Percentiles rank a stretch among this genome's conserved stretches.
These are phyloP conservation scores for Sprattus sprattus DNA, from an alignment of 2,113 vertebrate genomes.

Conservation along the genomic window DNA sequence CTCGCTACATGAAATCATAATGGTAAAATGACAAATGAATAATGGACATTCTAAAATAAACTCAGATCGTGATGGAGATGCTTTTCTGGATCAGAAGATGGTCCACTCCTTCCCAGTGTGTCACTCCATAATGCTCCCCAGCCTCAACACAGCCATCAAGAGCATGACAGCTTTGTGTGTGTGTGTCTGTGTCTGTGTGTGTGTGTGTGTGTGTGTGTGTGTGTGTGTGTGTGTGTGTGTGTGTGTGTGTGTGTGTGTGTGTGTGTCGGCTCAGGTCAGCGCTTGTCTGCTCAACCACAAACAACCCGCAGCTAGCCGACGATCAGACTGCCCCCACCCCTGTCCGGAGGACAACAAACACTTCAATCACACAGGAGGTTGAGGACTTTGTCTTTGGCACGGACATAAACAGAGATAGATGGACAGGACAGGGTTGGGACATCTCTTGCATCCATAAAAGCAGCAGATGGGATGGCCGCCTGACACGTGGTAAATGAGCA, in stretches of 20 bases:
- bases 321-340: not conserved
- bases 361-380: not conserved
- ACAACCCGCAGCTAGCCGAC: too few species aligned
- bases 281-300: not conserved
- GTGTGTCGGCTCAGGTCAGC: not conserved
- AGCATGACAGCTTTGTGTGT: too few species aligned
- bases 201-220: too few species aligned
- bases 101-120: not conserved
- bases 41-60: not conserved
- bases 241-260: too few species aligned
- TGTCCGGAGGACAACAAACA: not conserved
- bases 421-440: not conserved
- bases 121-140: too few species aligned
- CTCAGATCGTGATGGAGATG: not conserved
- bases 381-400: not conserved
- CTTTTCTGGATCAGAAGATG: not conserved
- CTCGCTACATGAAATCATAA: not conserved
- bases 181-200: too few species aligned
- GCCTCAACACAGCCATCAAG: too few species aligned
- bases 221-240: too few species aligned
- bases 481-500: too few species aligned
- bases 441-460: not conserved
- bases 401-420: not conserved
- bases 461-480: too few species aligned
- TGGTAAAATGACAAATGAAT: not conserved